phyloP scores from a whole-genome alignment of 2,888 invertebrate species.

The Octonoba sinensis region DNA sequence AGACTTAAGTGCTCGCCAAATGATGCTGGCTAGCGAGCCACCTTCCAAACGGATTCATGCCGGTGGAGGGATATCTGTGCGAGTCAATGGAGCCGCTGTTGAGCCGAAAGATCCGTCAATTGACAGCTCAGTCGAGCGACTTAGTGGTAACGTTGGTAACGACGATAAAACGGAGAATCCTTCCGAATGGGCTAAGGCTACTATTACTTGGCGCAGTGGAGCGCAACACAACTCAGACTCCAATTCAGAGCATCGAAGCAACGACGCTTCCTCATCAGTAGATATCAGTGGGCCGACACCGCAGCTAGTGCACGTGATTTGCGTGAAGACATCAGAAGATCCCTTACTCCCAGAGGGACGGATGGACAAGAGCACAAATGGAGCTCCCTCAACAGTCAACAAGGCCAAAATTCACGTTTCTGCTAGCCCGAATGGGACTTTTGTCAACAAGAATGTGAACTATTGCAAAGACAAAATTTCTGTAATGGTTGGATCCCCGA shows the following conservation, averaged over 20 bases:
- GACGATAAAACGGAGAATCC: slow-evolving; percentile 25
- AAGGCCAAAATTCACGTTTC: slow-evolving; percentile 12
- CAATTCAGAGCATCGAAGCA: slow-evolving; percentile 9
- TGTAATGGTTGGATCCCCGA: slow-evolving; percentile 47
- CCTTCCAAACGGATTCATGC: slow-evolving; percentile 41
- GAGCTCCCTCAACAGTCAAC: slow-evolving; percentile 14
- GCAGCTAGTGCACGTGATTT: slow-evolving; percentile 54
- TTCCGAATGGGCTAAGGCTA: slow-evolving; percentile 54
- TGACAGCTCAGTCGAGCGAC: slow-evolving; percentile 29
- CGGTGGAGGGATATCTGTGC: slow-evolving; percentile 57
- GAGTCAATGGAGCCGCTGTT: slow-evolving; percentile 51
- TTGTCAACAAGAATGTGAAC: slow-evolving; percentile 10
- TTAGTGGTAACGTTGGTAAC: slow-evolving; percentile 26
- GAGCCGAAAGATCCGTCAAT: slow-evolving; percentile 7
- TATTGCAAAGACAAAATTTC: slow-evolving; percentile 52
- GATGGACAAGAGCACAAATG: slow-evolving; percentile 7
- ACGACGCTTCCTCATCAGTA: slow-evolving; percentile 34
- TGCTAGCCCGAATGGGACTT: not conserved
- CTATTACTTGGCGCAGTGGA: slow-evolving; percentile 61
- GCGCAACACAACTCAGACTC: slow-evolving; percentile 33
- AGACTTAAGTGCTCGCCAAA: not conserved
- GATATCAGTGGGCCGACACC: slow-evolving; percentile 9
- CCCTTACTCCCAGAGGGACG: not conserved
- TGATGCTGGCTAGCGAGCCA: slow-evolving; percentile 59
- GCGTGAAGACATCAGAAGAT: slow-evolving; percentile 27